These are phyloP conservation scores for Delia radicum DNA, from an alignment of 1,140 invertebrate genomes.

Conservation along the genomic window DNA sequence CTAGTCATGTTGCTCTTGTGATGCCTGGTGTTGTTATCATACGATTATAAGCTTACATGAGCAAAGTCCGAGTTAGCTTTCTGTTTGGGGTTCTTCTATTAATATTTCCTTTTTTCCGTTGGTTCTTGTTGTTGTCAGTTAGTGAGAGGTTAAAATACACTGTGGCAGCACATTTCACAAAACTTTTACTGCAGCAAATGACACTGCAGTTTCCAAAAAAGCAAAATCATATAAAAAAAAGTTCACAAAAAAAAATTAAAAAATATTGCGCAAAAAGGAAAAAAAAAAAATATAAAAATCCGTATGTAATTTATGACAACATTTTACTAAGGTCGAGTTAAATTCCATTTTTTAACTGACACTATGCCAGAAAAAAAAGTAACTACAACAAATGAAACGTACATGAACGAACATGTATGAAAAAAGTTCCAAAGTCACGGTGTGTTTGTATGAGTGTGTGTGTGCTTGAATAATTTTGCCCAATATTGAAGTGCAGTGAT, in stretches of 20 bases:
- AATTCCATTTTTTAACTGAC: constrained; percentile 22
- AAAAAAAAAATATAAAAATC: background rate
- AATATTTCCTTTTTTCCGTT: background rate
- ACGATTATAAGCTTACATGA: constrained; percentile 6
- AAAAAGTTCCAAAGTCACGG: background rate
- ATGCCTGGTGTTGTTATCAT: background rate
- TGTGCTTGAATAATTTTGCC: background rate
- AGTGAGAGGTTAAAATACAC: constrained; percentile 19
- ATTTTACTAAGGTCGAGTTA: constrained; percentile 14
- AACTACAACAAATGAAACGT: background rate
- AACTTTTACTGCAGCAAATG: constrained; percentile 4
- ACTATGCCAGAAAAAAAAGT: constrained; percentile 9
- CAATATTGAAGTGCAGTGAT: background rate
- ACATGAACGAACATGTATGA: background rate
- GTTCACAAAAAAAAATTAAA: background rate
- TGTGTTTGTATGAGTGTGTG: background rate
- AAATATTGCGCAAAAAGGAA: background rate
- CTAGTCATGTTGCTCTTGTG: background rate
- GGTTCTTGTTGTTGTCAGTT: background rate
- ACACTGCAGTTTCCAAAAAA: background rate
- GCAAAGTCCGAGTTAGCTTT: background rate
- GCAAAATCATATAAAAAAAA: background rate
- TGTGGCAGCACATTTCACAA: background rate
- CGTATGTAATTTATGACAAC: constrained; percentile 21
- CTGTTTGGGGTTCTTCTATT: background rate